Percentiles rank a stretch among this genome's conserved stretches.
Conservation (phyloP, 2,797 vertebrate genomes). For the Champsocephalus gunnari region DNA sequence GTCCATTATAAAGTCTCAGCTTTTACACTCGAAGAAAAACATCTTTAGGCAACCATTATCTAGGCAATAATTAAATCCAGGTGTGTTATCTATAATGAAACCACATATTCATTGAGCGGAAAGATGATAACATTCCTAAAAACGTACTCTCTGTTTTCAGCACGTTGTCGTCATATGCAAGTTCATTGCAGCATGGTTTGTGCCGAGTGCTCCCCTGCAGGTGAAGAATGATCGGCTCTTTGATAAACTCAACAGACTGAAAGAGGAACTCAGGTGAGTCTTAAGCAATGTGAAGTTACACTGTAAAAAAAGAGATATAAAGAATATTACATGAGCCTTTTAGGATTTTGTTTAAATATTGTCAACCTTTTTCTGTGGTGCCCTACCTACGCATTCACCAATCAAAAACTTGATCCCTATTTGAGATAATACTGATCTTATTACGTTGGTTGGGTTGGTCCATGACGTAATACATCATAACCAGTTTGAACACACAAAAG, state of each 20-base stretch:
- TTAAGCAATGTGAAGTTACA: not conserved
- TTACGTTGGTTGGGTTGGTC: not conserved
- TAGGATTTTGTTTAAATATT: not conserved
- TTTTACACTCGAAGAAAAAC: too few relatives aligned
- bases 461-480: not conserved
- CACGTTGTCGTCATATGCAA: conserved; percentile 93
- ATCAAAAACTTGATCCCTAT: not conserved
- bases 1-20: too few relatives aligned
- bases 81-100: conserved; percentile 5
- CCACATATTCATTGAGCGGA: not conserved
- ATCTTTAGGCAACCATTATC: too few relatives aligned
- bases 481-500: not conserved
- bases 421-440: not conserved
- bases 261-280: conserved; percentile 79
- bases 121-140: conserved; percentile 22
- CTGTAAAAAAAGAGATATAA: not conserved
- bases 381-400: not conserved
- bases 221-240: conserved; percentile 88
- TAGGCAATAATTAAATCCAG: not conserved
- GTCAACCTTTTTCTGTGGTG: not conserved
- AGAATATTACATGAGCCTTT: not conserved
- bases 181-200: conserved; percentile 92
- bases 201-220: conserved; percentile 87
- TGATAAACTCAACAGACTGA: conserved; percentile 82
- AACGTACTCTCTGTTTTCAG: conserved; percentile 74